Evolutionary conservation across 2,797 vertebrate species (phyloP), one percentile per base, ranked within the genome.

Genomic region (Falco cherrug): DNA sequence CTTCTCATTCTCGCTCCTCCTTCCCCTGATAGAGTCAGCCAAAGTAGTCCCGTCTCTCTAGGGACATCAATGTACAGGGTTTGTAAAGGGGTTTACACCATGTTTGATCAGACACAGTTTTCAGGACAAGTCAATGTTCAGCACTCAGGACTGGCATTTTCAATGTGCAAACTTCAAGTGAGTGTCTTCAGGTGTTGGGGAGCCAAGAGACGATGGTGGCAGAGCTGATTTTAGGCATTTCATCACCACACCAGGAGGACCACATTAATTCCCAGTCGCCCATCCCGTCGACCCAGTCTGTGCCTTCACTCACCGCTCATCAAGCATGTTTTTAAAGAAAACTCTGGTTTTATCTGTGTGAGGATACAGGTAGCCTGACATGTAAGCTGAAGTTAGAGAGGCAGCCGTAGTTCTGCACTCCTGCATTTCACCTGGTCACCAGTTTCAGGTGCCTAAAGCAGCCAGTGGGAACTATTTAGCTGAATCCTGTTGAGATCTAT

Each of bases 241-340:
- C 5, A 14, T 29, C 45, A 61, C 5, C 6, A 21, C 1, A 1
- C 15, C 41, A 69, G 0, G 0, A 65, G 12, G 7, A 87, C 10
- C 10, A 24, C 0, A 0, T 41, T 43, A 73, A 87, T 63, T 39
- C 15, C 51, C 17, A 54, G 7, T 22, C 19, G 85, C 16, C 43
- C 11, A 74, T 2, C 26, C 19, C 33, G 26, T 35, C 22, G 33
- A 83, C 14, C 11, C 11, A 53, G 4, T 48, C n/a, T 19, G 15
- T 45, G 11, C 74, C 39, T 84, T 84, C 70, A 41, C 18, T 89
- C n/a, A 57, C 29, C 5, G 6, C 77, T 86, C 13, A 77, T 9
- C 2, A 48, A 64, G 11, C 20, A 17, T 0, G 17, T 50, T 68
- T 93, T 63, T n/a, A 56, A 54, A 67, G 33, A 84, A 54, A 93